phyloP scores from a whole-genome alignment of 2,888 invertebrate species.

The Venustoraphidia nigricollis region DNA sequence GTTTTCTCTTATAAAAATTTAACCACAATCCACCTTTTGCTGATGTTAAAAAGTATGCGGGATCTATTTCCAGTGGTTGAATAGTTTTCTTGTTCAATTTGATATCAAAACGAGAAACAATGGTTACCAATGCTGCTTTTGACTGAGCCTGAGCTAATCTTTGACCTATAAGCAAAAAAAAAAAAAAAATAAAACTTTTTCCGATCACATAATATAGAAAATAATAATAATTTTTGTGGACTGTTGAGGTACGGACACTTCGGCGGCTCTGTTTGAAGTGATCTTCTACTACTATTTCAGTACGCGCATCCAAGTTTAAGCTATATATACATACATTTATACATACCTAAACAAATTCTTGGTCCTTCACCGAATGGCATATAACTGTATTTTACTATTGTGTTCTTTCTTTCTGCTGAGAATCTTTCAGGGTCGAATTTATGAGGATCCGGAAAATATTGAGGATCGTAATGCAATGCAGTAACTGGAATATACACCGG shows the following conservation, averaged over 20 bases:
- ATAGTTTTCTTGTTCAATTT: slow-evolving; percentile 21
- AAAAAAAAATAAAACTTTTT: slow-evolving; percentile 2
- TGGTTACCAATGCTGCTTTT: slow-evolving; percentile 22
- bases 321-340: not conserved
- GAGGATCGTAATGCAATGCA: slow-evolving; percentile 22
- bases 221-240: too few species aligned
- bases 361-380: slow-evolving; percentile 20
- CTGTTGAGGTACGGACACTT: too few species aligned
- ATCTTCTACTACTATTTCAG: too few species aligned
- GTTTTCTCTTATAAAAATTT: slow-evolving; percentile 6
- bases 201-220: too few species aligned
- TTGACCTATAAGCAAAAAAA: slow-evolving; percentile 18
- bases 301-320: not conserved
- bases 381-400: slow-evolving; percentile 16
- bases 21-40: slow-evolving; percentile 8
- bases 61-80: slow-evolving; percentile 20
- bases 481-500: slow-evolving; percentile 21
- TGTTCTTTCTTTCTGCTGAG: slow-evolving; percentile 17
- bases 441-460: slow-evolving; percentile 24
- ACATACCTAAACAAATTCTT: slow-evolving; percentile 17
- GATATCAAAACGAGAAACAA: slow-evolving; percentile 22
- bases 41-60: slow-evolving; percentile 15
- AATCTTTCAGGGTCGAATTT: slow-evolving; percentile 26
- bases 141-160: slow-evolving; percentile 23
- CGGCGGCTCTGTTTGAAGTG: too few species aligned